Evolutionary conservation across 2,888 invertebrate genomes (phyloP).

Genomic region (Acanthoscelides obtectus): DNA sequence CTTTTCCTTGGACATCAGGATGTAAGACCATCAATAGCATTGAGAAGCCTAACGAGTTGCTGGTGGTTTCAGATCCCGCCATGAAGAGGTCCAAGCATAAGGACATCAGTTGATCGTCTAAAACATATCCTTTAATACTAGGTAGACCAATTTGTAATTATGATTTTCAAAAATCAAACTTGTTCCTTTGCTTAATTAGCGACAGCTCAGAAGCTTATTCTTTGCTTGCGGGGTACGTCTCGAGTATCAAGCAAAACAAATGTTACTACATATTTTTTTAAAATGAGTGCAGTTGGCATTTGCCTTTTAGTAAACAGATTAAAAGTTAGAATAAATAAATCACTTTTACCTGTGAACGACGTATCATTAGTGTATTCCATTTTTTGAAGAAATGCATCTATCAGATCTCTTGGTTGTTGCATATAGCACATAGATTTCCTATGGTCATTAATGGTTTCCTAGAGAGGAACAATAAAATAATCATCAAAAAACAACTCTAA

Average conservation of each 20-base stretch:
- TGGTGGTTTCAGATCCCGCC: conserved; percentile 68
- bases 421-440: conserved; percentile 46
- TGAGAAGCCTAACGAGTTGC: conserved; percentile 58
- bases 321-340: too few relatives aligned
- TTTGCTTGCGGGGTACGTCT: too few relatives aligned
- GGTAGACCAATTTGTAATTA: too few relatives aligned
- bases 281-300: too few relatives aligned
- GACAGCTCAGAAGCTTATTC: too few relatives aligned
- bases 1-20: conserved; percentile 52
- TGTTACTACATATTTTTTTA: too few relatives aligned
- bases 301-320: too few relatives aligned
- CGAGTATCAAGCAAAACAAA: too few relatives aligned
- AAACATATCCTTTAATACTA: too few relatives aligned
- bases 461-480: conserved; percentile 25
- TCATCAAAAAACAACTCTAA: too few relatives aligned
- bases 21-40: conserved; percentile 56
- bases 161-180: too few relatives aligned
- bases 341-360: conserved; percentile 45
- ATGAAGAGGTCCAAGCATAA: conserved; percentile 63
- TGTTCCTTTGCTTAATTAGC: too few relatives aligned
- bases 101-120: conserved; percentile 43
- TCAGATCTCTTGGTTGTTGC: conserved; percentile 55
- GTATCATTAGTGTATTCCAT: conserved; percentile 49
- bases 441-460: conserved; percentile 55
- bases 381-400: conserved; percentile 61